Evolutionary conservation across 2,797 vertebrate genomes (phyloP).

Genomic region (Pantherophis vulpinus): DNA sequence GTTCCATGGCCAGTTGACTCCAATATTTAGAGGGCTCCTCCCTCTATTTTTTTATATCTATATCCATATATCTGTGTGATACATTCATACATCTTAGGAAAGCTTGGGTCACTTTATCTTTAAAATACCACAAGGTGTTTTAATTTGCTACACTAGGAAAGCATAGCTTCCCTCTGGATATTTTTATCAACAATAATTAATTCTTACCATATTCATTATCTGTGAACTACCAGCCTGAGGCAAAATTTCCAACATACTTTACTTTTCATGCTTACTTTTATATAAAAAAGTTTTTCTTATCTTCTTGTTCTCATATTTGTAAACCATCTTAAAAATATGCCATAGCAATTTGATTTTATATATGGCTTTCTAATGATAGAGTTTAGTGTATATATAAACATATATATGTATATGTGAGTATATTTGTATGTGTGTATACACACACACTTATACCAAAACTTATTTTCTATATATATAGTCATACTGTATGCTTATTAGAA

Average conservation of each 20-base stretch:
- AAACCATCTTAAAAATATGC: constrained; percentile 20
- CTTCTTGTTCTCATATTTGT: constrained; percentile 34
- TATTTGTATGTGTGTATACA: neutral
- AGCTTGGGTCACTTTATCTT: neutral
- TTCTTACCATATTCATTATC: constrained; percentile 31
- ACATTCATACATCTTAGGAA: neutral
- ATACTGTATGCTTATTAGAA: neutral
- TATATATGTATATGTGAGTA: neutral
- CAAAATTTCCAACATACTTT: constrained; percentile 30
- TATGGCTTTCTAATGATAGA: constrained; percentile 23
- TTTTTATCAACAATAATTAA: constrained; percentile 20
- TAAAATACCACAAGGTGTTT: neutral
- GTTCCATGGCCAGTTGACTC: neutral
- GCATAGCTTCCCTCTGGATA: constrained; percentile 20
- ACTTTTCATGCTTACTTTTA: constrained; percentile 16
- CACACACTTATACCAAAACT: constrained; percentile 23
- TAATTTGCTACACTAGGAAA: neutral
- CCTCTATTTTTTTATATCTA: neutral
- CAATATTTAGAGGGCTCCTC: neutral
- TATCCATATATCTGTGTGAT: neutral
- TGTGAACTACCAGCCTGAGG: constrained; percentile 30
- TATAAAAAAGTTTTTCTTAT: constrained; percentile 31
- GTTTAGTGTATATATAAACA: constrained; percentile 27
- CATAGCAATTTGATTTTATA: constrained; percentile 31
- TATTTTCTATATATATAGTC: constrained; percentile 16